Base-by-base conservation (phyloP, 2,888 invertebrate species). In the Choreutis nemorana region DNA sequence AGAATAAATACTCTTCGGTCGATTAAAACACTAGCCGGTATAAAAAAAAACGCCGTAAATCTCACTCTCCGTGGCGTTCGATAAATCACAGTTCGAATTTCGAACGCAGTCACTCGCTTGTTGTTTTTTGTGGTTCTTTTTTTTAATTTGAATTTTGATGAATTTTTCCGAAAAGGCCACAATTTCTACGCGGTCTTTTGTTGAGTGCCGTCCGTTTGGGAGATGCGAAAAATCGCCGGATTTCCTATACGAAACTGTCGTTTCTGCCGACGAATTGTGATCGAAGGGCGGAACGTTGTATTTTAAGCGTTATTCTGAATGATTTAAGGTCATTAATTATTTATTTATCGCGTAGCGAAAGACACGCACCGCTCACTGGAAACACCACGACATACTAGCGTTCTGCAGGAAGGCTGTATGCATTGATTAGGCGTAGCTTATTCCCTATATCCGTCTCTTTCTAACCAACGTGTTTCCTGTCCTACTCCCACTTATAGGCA, bases 351-450 rank as follows among this genome's bases (percentile, higher is more conserved):
- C 31, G 26, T 35, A 40, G 46, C 53, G n/a, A n/a, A n/a, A 14
- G n/a, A 14, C 26, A n/a, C 26, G 14, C 10, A 9, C 15, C 14
- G 26, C 8, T 6, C 5, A 6, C 11, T 23, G 23, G 13, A 11
- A 11, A 23, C 23, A 39, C 23, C 63, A 55, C 63, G 66, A 50
- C 52, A 64, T 53, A 77, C 75, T 77, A 49, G 55, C 46, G 46
- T 50, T 56, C 57, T 68, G 72, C 72, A 72, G 29, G 44, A 53
- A 58, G 60, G 60, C 59, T 63, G 55, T 63, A 58, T 73, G 72
- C 77, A 78, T 78, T 73, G 77, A 77, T 77, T 77, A 60, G 75
- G 65, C 67, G 73, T 58, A 77, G 60, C 73, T 68, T 36, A 40
- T 46, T 36, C 44, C 28, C 29, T 65, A 40, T 44, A 30, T 20